These are phyloP conservation scores for Tamandua tetradactyla DNA, from an alignment of 2,797 vertebrate species.

Conservation along the genomic window DNA sequence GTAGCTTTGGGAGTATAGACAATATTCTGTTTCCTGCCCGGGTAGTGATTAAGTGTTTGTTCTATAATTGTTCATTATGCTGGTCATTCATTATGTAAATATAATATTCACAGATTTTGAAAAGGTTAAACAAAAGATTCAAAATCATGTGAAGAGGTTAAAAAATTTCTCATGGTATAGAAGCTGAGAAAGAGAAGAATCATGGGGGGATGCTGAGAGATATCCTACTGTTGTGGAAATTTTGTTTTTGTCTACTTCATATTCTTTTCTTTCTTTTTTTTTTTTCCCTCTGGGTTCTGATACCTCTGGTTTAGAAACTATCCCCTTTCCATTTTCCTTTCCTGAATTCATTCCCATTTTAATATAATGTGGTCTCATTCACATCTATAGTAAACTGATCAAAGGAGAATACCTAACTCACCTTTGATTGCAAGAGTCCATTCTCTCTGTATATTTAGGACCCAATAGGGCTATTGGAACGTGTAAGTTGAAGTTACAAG, in stretches of 20 bases:
- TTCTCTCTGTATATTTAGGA: not conserved
- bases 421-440: not conserved
- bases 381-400: not conserved
- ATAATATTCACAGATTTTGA: not conserved
- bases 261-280: too few species aligned
- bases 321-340: not conserved
- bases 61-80: not conserved
- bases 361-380: not conserved
- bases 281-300: too few species aligned
- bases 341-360: not conserved
- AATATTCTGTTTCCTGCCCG: not conserved
- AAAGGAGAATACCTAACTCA: not conserved
- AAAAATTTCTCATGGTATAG: not conserved
- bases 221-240: not conserved
- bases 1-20: not conserved
- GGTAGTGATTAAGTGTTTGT: not conserved
- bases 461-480: not conserved
- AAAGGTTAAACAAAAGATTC: not conserved
- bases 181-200: not conserved
- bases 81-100: not conserved
- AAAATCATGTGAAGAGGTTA: not conserved
- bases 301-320: not conserved
- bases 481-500: not conserved
- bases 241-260: not conserved
- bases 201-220: not conserved